phyloP scores from a whole-genome alignment of 2,888 invertebrate species.

The Didymodactylos carnosus region DNA sequence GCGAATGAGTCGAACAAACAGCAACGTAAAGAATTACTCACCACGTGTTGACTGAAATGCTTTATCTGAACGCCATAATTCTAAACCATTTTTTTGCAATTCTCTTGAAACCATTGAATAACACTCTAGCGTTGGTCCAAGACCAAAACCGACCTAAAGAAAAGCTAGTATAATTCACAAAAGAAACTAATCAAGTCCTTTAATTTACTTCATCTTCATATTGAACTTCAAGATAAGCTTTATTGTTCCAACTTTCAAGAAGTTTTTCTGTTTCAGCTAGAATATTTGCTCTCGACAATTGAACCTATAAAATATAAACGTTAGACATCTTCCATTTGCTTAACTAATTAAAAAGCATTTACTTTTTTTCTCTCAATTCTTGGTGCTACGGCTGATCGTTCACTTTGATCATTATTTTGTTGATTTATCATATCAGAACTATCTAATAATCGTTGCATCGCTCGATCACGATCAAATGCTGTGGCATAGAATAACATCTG shows the following conservation, averaged over 20 bases:
- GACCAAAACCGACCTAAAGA: conserved; percentile 56
- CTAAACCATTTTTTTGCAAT: conserved; percentile 70
- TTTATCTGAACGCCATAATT: conserved; percentile 64
- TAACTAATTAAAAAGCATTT: conserved; percentile 20
- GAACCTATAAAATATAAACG: too few species aligned
- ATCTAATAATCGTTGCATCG: conserved; percentile 69
- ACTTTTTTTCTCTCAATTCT: conserved; percentile 66
- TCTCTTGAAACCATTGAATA: conserved; percentile 72
- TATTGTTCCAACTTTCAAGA: not conserved
- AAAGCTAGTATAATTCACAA: not conserved
- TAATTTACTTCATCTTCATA: conserved; percentile 40
- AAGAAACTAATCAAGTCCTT: not conserved
- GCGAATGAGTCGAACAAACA: not conserved
- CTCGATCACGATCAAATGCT: conserved; percentile 78
- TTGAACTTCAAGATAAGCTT: conserved; percentile 60
- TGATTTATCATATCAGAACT: not conserved
- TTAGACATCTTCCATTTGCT: conserved; percentile 6
- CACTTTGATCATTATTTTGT: conserved; percentile 9
- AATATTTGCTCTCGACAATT: not conserved
- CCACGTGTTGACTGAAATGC: conserved; percentile 13
- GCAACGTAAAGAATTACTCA: not conserved
- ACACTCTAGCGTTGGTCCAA: conserved; percentile 97
- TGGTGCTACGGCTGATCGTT: conserved; percentile 38
- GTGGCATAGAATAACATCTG: conserved; percentile 88
- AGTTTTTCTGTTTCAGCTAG: not conserved